Base-by-base conservation (phyloP, 2,888 invertebrate species). In the Villa cingulata region DNA sequence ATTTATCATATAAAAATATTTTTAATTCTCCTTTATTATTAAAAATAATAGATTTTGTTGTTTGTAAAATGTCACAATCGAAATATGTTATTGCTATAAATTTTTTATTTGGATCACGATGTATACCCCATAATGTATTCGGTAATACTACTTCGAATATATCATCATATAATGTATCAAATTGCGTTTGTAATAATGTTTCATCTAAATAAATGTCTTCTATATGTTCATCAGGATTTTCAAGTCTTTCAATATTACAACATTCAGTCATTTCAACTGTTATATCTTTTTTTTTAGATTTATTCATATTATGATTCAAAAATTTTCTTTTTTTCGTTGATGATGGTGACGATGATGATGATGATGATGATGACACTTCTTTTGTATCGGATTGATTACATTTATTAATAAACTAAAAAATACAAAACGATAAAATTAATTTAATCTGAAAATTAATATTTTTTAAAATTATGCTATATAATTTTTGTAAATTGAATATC, bases 91-190 rank as follows among this genome's bases (percentile, higher is more conserved):
- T 51, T 4, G 47, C 51, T 36, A 54, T 49, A 38, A 49, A 54
- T 16, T 23, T 17, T 20, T 47, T 41, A 18, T 52, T 37, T 4
- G 52, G 51, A 42, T 54, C 54, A 9, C 54, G 44, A 44, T 51
- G 51, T n/a, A 52, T 37, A 15, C 48, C 54, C 54, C 54, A 54
- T 4, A 54, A 27, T 20, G 51, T 54, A 32, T 34, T 48, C 3
- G 54, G 54, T 34, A 54, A 34, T 10, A 46, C 41, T 10, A 54
- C 51, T 47, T 54, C 54, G 43, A 52, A 54, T 17, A 54, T 46
- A 41, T 52, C 52, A 16, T 54, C 54, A 37, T 52, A 54, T 12
- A 54, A 36, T 12, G 20, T 16, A 46, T 52, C 49, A 45, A 44
- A 53, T 20, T 57, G 51, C 20, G 54, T 46, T 7, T 45, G 48